Conservation (phyloP, 2,113 vertebrate species). For the Leuciscus idus region DNA sequence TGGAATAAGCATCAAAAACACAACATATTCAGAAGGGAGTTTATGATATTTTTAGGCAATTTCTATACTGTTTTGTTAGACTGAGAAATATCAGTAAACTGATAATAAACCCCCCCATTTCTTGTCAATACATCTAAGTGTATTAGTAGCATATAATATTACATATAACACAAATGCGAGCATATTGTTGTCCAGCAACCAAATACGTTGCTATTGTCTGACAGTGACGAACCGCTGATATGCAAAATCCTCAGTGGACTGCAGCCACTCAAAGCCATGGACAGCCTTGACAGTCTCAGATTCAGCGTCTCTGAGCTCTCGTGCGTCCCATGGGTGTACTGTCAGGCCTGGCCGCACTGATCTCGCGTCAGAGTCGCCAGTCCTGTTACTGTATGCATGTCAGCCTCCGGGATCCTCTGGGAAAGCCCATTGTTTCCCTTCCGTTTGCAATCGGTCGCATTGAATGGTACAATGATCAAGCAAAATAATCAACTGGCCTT, state of each 20-base stretch:
- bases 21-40: background rate
- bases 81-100: no score
- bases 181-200: conserved; percentile 56
- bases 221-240: conserved; percentile 47
- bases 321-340: conserved; percentile 66
- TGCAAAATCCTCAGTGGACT: conserved; percentile 64
- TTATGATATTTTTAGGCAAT: background rate
- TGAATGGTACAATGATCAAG: conserved; percentile 75
- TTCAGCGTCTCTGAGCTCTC: conserved; percentile 66
- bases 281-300: conserved; percentile 66
- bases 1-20: background rate
- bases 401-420: conserved; percentile 54
- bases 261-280: conserved; percentile 56
- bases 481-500: conserved; percentile 77
- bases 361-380: conserved; percentile 59
- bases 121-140: background rate
- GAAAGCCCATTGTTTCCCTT: conserved; percentile 63
- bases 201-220: conserved; percentile 40
- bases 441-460: conserved; percentile 58
- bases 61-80: background rate
- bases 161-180: conserved; percentile 45
- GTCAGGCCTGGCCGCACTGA: conserved; percentile 67
- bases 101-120: background rate
- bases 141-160: conserved; percentile 2
- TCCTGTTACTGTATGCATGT: conserved; percentile 61